These are phyloP conservation scores for Taenaris catops DNA, from an alignment of 2,888 invertebrate genomes.

Conservation along the genomic window DNA sequence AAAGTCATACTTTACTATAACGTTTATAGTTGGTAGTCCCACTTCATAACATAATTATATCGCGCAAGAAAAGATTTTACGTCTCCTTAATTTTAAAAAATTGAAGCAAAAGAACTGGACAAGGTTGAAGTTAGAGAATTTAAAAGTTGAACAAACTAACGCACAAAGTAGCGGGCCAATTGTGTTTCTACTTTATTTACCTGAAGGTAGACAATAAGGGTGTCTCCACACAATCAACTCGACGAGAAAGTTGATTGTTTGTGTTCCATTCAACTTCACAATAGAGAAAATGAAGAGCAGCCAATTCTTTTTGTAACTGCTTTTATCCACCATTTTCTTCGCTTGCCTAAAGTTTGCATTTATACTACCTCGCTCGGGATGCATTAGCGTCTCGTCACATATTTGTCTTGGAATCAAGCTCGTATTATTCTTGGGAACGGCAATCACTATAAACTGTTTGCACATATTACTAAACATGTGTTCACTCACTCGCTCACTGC, in stretches of 20 bases:
- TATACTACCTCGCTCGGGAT: slow-evolving; percentile 45
- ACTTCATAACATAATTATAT: too few species aligned
- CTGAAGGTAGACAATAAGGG: slow-evolving; percentile 69
- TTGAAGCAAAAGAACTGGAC: slow-evolving; percentile 30
- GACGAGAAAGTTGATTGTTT: slow-evolving; percentile 71
- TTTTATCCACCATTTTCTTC: slow-evolving; percentile 65
- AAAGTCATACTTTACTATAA: too few species aligned
- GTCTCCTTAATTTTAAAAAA: slow-evolving; percentile 12
- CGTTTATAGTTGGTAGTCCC: too few species aligned
- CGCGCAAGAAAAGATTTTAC: too few species aligned
- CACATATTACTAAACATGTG: slow-evolving; percentile 31
- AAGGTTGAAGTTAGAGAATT: slow-evolving; percentile 51
- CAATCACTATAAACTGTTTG: slow-evolving; percentile 58
- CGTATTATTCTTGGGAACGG: slow-evolving; percentile 46
- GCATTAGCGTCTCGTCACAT: slow-evolving; percentile 60
- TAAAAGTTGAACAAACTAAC: slow-evolving; percentile 62
- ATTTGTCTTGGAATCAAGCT: slow-evolving; percentile 62
- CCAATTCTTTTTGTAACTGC: slow-evolving; percentile 66
- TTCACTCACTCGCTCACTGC: slow-evolving; percentile 27
- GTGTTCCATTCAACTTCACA: slow-evolving; percentile 71
- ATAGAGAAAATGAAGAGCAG: slow-evolving; percentile 73
- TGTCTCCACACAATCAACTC: slow-evolving; percentile 69
- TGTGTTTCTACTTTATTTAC: slow-evolving; percentile 67
- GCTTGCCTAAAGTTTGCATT: slow-evolving; percentile 66
- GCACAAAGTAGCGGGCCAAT: slow-evolving; percentile 55